Evolutionary conservation across 2,113 vertebrate species (phyloP).

Genomic region (Eclectus roratus): DNA sequence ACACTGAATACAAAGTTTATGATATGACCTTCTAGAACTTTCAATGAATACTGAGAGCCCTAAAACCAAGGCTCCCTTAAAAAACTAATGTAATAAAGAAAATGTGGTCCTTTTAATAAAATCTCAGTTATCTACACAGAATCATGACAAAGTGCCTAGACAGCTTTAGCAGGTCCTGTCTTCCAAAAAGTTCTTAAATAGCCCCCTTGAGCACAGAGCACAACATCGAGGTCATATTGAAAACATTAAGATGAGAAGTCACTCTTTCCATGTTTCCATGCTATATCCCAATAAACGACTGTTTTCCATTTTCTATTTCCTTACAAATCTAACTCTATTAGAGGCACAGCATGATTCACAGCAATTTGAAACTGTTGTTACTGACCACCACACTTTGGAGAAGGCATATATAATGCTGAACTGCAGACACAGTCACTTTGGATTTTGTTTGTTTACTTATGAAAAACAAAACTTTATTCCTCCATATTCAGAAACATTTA

Average conservation of each 20-base stretch:
- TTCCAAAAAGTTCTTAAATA: neutral
- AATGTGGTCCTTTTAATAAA: neutral
- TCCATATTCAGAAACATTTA: neutral
- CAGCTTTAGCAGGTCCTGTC: neutral
- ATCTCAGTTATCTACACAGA: neutral
- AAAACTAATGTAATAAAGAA: neutral
- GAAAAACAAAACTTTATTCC: neutral
- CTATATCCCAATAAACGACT: neutral
- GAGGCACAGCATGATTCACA: slow-evolving; percentile 14
- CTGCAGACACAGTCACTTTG: neutral
- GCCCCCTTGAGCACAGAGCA: neutral
- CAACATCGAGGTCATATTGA: neutral
- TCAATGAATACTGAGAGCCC: neutral
- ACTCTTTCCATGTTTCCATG: neutral
- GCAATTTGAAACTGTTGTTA: neutral
- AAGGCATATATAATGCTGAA: neutral
- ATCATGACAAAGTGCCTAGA: neutral
- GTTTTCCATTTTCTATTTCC: slow-evolving; percentile 34
- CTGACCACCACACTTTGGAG: neutral
- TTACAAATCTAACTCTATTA: slow-evolving; percentile 35
- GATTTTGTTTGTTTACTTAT: neutral
- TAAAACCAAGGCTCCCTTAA: neutral
- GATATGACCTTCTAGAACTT: neutral
- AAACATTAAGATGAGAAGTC: slow-evolving; percentile 29
- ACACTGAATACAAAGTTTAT: neutral